A percentile compares a stretch with the other conserved stretches of the same genome.
Conservation (phyloP, 2,113 vertebrate genomes). For the Leucoraja erinaceus region DNA sequence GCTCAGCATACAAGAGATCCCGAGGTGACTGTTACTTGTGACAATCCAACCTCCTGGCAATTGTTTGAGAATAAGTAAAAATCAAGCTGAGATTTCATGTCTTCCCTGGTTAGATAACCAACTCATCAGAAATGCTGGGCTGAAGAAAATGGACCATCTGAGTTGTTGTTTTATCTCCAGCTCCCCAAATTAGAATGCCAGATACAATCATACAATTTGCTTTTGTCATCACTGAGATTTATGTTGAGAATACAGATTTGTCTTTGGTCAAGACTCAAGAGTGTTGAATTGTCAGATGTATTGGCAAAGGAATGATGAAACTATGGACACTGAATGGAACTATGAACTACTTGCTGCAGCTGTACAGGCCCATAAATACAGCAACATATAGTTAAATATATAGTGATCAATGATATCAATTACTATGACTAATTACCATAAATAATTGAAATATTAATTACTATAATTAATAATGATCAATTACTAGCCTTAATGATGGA, state of each 20-base stretch:
- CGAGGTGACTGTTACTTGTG: background rate
- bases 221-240: background rate
- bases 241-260: background rate
- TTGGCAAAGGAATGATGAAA: too few species aligned
- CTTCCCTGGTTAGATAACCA: background rate
- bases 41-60: background rate
- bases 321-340: too few species aligned
- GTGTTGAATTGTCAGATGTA: too few species aligned
- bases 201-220: background rate
- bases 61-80: background rate
- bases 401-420: too few species aligned
- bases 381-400: too few species aligned
- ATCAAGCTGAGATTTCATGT: background rate
- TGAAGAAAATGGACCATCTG: background rate
- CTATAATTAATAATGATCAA: too few species aligned
- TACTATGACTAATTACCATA: too few species aligned
- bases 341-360: too few species aligned
- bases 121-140: background rate
- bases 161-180: background rate
- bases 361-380: too few species aligned
- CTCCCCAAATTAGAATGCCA: background rate
- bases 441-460: too few species aligned
- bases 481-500: too few species aligned
- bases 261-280: too few species aligned
- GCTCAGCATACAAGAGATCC: background rate